phyloP scores from a whole-genome alignment of 2,797 vertebrate genomes.

The Uromys caudimaculatus region DNA sequence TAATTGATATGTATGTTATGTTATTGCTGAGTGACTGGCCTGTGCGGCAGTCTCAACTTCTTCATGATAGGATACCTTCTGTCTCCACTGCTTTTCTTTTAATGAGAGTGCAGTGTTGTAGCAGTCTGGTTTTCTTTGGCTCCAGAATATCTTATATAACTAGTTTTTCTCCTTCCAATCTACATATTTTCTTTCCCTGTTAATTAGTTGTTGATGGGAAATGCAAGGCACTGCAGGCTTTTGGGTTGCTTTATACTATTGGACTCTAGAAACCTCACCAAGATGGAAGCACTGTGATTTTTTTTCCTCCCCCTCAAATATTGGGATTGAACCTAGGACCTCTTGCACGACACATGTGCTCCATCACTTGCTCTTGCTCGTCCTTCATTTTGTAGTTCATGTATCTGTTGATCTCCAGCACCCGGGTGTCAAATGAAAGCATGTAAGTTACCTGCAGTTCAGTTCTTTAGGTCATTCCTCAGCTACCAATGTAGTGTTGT shows the following conservation, averaged over 20 bases:
- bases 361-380: too few relatives aligned
- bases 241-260: neutral
- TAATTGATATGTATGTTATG: neutral
- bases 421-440: neutral
- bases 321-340: neutral
- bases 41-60: neutral
- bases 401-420: conserved; percentile 5
- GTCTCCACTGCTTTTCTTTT: conserved; percentile 35
- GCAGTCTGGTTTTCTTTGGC: conserved; percentile 13
- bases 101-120: neutral
- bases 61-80: neutral
- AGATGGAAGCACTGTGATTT: neutral
- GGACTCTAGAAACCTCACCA: conserved; percentile 6
- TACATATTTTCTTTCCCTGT: neutral
- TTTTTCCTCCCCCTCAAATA: neutral
- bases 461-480: neutral
- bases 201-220: conserved; percentile 1
- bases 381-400: neutral
- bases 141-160: neutral
- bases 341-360: neutral
- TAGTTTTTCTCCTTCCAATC: conserved; percentile 14
- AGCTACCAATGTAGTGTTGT: neutral
- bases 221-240: neutral
- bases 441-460: neutral
- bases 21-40: neutral